Evolutionary conservation across 1,140 invertebrate species (phyloP).

Genomic region (Heliothis virescens): DNA sequence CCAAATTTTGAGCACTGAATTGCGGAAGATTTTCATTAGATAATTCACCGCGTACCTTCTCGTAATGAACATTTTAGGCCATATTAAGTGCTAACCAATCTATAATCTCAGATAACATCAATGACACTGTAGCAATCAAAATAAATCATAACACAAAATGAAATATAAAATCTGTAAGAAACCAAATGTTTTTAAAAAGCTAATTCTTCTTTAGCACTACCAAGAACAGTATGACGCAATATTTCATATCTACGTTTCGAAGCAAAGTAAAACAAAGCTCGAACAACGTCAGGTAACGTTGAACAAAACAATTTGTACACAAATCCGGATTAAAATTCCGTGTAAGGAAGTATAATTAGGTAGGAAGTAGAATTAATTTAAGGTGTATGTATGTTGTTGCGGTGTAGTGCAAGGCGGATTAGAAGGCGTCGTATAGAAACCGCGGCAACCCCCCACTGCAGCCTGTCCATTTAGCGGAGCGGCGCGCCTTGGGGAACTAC

Average conservation of each 20-base stretch:
- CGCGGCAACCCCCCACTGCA: background rate
- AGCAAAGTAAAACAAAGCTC: slow-evolving; percentile 14
- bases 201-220: slow-evolving; percentile 8
- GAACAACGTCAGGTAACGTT: slow-evolving; percentile 24
- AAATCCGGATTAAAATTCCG: slow-evolving; percentile 38
- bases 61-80: background rate
- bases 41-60: background rate
- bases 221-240: background rate
- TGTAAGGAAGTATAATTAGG: slow-evolving; percentile 31
- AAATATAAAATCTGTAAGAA: background rate
- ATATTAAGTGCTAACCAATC: no score
- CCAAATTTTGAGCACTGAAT: no score
- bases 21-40: background rate
- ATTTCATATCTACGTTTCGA: slow-evolving; percentile 3
- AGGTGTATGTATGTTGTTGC: slow-evolving; percentile 18
- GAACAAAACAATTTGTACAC: slow-evolving; percentile 34
- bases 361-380: slow-evolving; percentile 39
- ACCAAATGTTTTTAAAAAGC: background rate
- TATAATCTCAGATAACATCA: background rate
- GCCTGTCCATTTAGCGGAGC: slow-evolving; percentile 35
- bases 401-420: slow-evolving; percentile 22
- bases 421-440: slow-evolving; percentile 22
- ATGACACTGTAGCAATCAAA: background rate
- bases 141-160: background rate
- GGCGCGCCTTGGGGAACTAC: slow-evolving; percentile 1